These are phyloP conservation scores for Micrasema minimum DNA, from an alignment of 1,140 invertebrate species.

Conservation along the genomic window DNA sequence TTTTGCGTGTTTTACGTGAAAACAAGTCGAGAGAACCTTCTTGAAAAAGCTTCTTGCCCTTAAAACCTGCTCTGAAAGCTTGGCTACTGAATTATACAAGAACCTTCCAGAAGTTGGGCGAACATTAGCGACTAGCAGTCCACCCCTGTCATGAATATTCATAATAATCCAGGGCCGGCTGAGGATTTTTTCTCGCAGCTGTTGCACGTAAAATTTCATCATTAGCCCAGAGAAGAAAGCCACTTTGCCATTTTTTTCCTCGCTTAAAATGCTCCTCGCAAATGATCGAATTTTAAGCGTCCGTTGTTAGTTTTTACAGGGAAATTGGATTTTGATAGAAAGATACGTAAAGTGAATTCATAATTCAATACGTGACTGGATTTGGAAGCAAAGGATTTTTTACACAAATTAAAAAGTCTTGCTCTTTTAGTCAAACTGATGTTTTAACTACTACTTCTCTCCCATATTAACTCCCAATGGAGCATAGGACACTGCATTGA, in stretches of 20 bases:
- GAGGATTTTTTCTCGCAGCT: constrained; percentile 42
- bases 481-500: no score
- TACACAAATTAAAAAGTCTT: no score
- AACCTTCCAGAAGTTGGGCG: constrained; percentile 27
- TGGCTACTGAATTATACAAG: constrained; percentile 19
- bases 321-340: constrained; percentile 22
- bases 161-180: constrained; percentile 44
- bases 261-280: not conserved
- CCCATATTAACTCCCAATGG: no score
- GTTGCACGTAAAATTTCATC: constrained; percentile 46
- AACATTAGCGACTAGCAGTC: constrained; percentile 21
- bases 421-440: no score
- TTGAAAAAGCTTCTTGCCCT: constrained; percentile 6
- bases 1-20: constrained; percentile 17
- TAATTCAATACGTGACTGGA: not conserved
- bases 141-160: constrained; percentile 48
- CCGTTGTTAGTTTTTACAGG: constrained; percentile 10
- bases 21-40: not conserved
- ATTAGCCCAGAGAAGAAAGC: constrained; percentile 21
- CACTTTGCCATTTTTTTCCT: constrained; percentile 12
- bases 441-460: no score
- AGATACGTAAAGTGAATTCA: not conserved
- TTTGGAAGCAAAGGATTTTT: not conserved
- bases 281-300: constrained; percentile 21
- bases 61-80: constrained; percentile 10